A percentile compares a stretch with the other conserved stretches of the same genome.
phyloP scores from a whole-genome alignment of 2,888 invertebrate species.

The Agriotes lineatus region DNA sequence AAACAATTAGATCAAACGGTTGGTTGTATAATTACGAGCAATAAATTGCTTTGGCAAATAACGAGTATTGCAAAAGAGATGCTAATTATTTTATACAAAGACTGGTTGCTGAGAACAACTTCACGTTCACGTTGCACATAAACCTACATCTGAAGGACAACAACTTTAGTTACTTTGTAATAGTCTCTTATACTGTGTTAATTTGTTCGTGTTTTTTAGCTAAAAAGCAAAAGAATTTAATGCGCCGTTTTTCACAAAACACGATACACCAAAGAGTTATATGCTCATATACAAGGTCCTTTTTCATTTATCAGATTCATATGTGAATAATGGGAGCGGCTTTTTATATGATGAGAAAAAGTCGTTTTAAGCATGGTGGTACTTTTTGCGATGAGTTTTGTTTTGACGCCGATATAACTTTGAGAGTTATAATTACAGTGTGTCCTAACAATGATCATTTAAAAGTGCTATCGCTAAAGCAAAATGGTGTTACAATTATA shows the following conservation, averaged over 20 bases:
- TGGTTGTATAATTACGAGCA: slow-evolving; percentile 21
- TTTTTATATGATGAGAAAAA: not conserved
- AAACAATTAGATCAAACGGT: slow-evolving; percentile 32
- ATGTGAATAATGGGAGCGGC: not conserved
- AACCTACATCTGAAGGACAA: slow-evolving; percentile 47
- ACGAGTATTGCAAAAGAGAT: slow-evolving; percentile 34
- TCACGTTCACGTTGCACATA: slow-evolving; percentile 45
- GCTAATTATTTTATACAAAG: slow-evolving; percentile 30
- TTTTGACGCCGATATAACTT: too few species aligned
- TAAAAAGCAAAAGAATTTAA: not conserved
- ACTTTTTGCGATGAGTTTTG: too few species aligned
- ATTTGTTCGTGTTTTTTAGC: not conserved
- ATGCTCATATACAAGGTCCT: too few species aligned
- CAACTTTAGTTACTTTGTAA: slow-evolving; percentile 30
- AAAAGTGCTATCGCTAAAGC: too few species aligned
- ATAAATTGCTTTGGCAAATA: slow-evolving; percentile 28
- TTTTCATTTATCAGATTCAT: too few species aligned
- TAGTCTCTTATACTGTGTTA: not conserved
- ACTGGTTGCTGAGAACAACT: slow-evolving; percentile 37
- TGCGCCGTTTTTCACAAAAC: too few species aligned
- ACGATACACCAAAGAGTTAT: too few species aligned
- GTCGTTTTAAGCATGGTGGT: not conserved
- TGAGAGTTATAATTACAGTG: too few species aligned
- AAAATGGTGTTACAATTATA: too few species aligned
- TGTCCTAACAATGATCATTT: too few species aligned